phyloP scores from a whole-genome alignment of 2,888 invertebrate species.

The Alitta virens region DNA sequence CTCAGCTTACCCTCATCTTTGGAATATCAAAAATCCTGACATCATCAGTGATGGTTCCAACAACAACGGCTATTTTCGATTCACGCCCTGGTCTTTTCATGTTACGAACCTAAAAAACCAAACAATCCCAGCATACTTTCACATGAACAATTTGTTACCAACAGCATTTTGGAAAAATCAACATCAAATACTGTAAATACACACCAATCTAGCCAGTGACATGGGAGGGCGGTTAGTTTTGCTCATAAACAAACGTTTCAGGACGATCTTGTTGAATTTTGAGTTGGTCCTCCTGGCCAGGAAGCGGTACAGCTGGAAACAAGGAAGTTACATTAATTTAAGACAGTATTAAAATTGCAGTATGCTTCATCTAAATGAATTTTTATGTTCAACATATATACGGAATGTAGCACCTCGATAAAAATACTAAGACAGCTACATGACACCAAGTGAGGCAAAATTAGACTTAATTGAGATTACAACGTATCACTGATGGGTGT shows the following conservation, averaged over 20 bases:
- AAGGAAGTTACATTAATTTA: too few relatives aligned
- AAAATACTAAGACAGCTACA: too few relatives aligned
- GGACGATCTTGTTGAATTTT: conserved; percentile 93
- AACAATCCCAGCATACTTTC: background rate
- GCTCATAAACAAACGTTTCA: conserved; percentile 96
- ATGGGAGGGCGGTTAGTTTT: conserved; percentile 92
- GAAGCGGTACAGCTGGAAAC: conserved; percentile 85
- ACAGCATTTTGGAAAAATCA: background rate
- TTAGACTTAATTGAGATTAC: too few relatives aligned
- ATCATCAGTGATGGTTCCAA: conserved; percentile 95
- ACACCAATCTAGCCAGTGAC: conserved; percentile 79
- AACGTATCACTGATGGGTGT: too few relatives aligned
- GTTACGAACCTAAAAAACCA: conserved; percentile 63
- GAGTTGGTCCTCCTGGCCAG: conserved; percentile 92
- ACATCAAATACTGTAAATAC: conserved; percentile 25
- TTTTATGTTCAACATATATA: too few relatives aligned
- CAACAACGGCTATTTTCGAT: conserved; percentile 85
- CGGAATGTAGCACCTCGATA: too few relatives aligned
- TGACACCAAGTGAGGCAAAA: too few relatives aligned
- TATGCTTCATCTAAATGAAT: too few relatives aligned
- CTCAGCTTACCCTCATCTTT: conserved; percentile 80
- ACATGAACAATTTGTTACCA: background rate
- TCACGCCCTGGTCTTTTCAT: conserved; percentile 86
- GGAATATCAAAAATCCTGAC: conserved; percentile 86
- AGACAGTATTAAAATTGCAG: too few relatives aligned